Conservation (phyloP, 2,797 vertebrate genomes). For the Micropoecilia bifurca region DNA sequence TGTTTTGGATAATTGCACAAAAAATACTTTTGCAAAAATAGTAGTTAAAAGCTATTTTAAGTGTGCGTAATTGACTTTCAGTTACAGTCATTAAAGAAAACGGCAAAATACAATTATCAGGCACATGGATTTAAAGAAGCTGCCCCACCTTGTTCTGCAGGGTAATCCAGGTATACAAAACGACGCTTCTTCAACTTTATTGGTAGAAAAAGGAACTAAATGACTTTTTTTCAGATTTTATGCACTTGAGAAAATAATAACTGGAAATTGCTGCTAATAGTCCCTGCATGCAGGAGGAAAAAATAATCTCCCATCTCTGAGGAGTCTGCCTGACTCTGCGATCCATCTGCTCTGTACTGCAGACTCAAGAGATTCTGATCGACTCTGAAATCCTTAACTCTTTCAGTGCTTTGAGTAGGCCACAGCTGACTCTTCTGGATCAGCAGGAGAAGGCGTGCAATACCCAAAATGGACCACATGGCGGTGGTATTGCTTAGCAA, state of each 20-base stretch:
- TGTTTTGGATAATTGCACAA: neutral
- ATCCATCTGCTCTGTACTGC: slow-evolving; percentile 34
- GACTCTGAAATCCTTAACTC: slow-evolving; percentile 42
- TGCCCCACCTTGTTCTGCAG: slow-evolving; percentile 50
- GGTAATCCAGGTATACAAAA: slow-evolving; percentile 18
- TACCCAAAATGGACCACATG: neutral
- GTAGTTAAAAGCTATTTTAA: neutral
- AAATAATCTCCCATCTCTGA: neutral
- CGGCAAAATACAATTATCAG: neutral
- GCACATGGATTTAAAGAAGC: neutral
- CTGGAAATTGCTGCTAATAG: neutral
- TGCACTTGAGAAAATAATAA: neutral
- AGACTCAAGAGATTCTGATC: slow-evolving; percentile 5
- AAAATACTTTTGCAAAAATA: neutral
- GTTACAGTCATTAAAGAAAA: neutral
- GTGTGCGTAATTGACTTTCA: too few relatives aligned
- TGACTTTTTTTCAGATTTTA: neutral
- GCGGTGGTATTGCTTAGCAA: slow-evolving; percentile 2
- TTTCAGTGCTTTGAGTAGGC: slow-evolving; percentile 4
- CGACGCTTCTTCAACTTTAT: slow-evolving; percentile 4
- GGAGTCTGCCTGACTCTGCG: neutral
- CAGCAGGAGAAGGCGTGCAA: neutral
- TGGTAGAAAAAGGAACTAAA: neutral
- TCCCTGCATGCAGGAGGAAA: neutral
- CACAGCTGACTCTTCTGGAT: neutral